phyloP scores from a whole-genome alignment of 2,888 invertebrate species.

The Oligia fasciuncula region DNA sequence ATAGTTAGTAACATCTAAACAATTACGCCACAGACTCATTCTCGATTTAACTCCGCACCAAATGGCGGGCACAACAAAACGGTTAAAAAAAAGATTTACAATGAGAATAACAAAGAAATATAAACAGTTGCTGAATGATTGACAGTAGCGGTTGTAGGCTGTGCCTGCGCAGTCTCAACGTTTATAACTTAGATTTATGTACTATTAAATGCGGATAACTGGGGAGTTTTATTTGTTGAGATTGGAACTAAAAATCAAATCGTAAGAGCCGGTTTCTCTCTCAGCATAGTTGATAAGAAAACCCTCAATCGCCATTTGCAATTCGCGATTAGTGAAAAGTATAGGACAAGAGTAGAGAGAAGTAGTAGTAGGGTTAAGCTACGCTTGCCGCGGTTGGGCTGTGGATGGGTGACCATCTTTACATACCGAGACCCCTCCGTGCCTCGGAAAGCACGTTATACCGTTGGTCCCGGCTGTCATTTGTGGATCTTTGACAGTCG shows the following conservation, averaged over 20 bases:
- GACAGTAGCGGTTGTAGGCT: constrained; percentile 33
- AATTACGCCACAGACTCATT: constrained; percentile 29
- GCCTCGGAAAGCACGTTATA: no score
- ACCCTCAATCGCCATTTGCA: not conserved
- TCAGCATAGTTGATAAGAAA: not conserved
- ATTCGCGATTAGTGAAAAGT: not conserved
- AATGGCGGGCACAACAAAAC: constrained; percentile 35
- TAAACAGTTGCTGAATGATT: constrained; percentile 57
- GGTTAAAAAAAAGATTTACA: constrained; percentile 64
- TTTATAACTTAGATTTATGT: constrained; percentile 56
- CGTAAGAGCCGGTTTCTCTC: no score
- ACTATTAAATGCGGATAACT: constrained; percentile 44
- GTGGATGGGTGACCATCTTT: no score
- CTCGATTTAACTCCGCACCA: constrained; percentile 12
- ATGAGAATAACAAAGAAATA: constrained; percentile 60
- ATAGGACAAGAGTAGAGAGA: not conserved
- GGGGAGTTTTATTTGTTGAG: constrained; percentile 15
- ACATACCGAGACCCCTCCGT: no score
- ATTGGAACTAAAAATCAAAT: not conserved
- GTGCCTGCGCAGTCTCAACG: constrained; percentile 53
- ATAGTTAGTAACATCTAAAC: constrained; percentile 16
- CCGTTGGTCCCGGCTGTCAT: no score
- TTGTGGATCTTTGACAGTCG: no score
- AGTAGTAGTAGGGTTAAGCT: no score
- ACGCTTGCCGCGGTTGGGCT: no score